Evolutionary conservation across 2,113 vertebrate genomes (phyloP).

Genomic region (Pteruthius melanotis): DNA sequence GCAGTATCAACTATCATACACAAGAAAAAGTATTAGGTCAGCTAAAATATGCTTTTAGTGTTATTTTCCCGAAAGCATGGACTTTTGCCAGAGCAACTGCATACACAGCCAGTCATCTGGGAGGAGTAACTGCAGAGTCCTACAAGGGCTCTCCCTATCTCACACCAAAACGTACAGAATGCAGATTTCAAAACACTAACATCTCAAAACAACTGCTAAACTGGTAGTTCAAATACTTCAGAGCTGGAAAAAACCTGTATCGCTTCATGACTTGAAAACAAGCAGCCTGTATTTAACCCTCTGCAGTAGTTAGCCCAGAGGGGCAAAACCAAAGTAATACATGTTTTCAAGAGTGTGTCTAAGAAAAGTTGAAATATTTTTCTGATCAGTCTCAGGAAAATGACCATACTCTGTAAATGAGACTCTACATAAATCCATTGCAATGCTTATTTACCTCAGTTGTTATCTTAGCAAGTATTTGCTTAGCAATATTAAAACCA

Average conservation of each 20-base stretch:
- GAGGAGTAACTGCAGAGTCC: fast-evolving
- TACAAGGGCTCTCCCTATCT: fast-evolving
- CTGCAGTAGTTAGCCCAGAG: neutral
- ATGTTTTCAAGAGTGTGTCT: fast-evolving
- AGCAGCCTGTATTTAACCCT: neutral
- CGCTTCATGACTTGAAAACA: neutral
- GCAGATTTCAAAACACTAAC: neutral
- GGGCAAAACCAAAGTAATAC: neutral
- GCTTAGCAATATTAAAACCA: neutral
- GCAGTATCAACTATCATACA: neutral
- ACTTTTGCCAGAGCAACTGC: neutral
- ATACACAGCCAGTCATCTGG: neutral
- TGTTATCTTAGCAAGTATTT: neutral
- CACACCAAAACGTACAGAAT: fast-evolving
- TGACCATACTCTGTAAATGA: neutral
- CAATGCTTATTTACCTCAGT: neutral
- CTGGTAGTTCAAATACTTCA: neutral
- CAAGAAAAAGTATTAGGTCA: neutral
- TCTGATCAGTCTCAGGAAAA: neutral
- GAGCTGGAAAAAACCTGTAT: neutral
- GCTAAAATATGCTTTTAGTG: neutral
- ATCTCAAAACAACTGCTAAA: neutral
- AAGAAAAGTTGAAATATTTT: neutral
- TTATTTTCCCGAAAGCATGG: neutral
- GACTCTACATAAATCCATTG: fast-evolving